Base-by-base conservation (phyloP, 2,797 vertebrate genomes). In the Lepilemur septentrionalis region DNA sequence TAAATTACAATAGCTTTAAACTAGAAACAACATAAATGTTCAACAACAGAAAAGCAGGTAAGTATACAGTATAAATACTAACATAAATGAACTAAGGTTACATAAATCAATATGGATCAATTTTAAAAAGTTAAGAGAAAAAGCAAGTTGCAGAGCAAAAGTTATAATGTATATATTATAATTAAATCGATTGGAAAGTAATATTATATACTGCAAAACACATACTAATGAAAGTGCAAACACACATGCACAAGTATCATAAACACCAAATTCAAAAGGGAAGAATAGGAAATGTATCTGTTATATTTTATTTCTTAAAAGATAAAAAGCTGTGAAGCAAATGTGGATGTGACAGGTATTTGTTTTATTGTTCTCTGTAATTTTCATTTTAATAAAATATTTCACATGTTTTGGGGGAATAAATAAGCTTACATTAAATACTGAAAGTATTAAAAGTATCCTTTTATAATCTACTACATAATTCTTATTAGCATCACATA, bases 241-340 rank as follows among this genome's bases (percentile, higher is more conserved):
- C 35, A 80, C 1, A 35, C 12, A 94, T 55, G 28, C 15, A 46
- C 38, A 78, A 61, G 35, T 32, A 86, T 9, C 59, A 87, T 57
- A 69, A 89, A 96, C 20, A 82, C 5, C 50, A 93, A 88, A 93
- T 52, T 96, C 32, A 89, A 95, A 50, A 80, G 35, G 5, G 25
- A 57, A 78, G 46, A 63, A 61, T 12, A 73, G 35, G 30, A 92
- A 95, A 91, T 52, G 12, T 13, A 80, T 7, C 3, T 48, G 38
- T 48, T 65, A 65, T 50, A 25, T 63, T 63, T 88, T 30, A 67
- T 79, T 81, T 85, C 28, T 87, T n/a, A 22, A 87, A 78, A 91
- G 67, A 55, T 30, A 79, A 89, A 83, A 87, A 52, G n/a, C 35
- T 94, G 75, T 88, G 23, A 96, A 90, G 17, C 7, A 83, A 32